Conservation (phyloP, 2,797 vertebrate species). For the Poecilia velifera region DNA sequence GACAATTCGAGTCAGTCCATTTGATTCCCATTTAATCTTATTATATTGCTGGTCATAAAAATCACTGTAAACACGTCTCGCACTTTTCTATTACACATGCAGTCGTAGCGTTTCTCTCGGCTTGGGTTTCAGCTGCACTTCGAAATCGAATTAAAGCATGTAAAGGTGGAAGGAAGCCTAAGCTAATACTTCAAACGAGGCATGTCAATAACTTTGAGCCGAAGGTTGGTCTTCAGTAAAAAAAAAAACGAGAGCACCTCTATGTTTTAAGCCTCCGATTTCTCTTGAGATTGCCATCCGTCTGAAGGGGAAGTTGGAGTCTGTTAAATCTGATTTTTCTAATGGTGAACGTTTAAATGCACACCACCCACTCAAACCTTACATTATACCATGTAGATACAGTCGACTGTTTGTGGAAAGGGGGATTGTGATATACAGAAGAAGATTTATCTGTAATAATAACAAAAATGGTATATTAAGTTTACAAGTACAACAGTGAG, state of each 20-base stretch:
- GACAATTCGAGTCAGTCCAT: conserved; percentile 10
- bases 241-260: background rate
- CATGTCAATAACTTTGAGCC: conserved; percentile 16
- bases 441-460: background rate
- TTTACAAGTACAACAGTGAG: background rate
- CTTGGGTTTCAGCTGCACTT: conserved; percentile 7
- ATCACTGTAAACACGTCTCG: conserved; percentile 3
- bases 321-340: conserved; percentile 23
- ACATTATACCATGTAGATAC: background rate
- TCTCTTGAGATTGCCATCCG: conserved; percentile 18
- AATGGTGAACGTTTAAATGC: conserved; percentile 21
- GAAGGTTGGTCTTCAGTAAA: conserved; percentile 12
- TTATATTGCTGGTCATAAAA: background rate
- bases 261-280: conserved; percentile 6
- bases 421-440: background rate
- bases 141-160: conserved; percentile 1
- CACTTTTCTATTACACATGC: background rate
- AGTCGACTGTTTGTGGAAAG: background rate
- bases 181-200: conserved; percentile 17
- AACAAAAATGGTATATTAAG: background rate
- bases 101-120: background rate
- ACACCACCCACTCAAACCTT: conserved; percentile 8
- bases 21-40: conserved; percentile 38
- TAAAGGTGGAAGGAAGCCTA: conserved; percentile 4
- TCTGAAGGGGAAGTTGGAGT: conserved; percentile 17